Evolutionary conservation across 1,140 invertebrate genomes (phyloP).

Genomic region (Trichonephila inaurata): DNA sequence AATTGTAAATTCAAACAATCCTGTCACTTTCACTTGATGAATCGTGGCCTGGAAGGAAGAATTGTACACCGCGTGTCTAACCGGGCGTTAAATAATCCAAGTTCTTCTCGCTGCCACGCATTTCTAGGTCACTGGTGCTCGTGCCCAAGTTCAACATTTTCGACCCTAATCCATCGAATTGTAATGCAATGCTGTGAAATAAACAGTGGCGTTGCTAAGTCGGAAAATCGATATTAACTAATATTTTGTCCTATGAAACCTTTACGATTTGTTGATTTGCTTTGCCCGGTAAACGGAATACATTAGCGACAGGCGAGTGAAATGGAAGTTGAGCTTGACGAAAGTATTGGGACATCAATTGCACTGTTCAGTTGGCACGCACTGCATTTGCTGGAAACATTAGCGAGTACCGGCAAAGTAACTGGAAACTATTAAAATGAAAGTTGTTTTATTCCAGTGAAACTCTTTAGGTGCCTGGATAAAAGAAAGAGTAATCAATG

Average conservation of each 20-base stretch:
- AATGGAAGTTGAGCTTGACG: neutral
- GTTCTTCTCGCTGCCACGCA: neutral
- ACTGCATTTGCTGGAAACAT: neutral
- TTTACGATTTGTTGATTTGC: slow-evolving; percentile 4
- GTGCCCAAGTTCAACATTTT: neutral
- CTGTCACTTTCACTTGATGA: no score
- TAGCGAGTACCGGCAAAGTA: neutral
- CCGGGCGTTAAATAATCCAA: neutral
- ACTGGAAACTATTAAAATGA: neutral
- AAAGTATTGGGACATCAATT: neutral
- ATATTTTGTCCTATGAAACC: neutral
- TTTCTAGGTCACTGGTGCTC: neutral
- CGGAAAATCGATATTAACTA: neutral
- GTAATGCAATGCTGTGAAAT: neutral
- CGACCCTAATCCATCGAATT: neutral
- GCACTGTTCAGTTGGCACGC: neutral
- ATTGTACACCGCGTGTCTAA: neutral
- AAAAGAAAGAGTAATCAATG: no score
- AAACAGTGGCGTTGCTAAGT: slow-evolving; percentile 9
- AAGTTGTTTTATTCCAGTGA: neutral
- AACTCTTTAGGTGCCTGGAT: no score
- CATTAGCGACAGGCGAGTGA: neutral
- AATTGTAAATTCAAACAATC: no score
- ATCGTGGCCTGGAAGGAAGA: no score
- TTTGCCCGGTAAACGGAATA: neutral